Base-by-base conservation (phyloP, 2,113 vertebrate genomes). In the Toxostoma redivivum region DNA sequence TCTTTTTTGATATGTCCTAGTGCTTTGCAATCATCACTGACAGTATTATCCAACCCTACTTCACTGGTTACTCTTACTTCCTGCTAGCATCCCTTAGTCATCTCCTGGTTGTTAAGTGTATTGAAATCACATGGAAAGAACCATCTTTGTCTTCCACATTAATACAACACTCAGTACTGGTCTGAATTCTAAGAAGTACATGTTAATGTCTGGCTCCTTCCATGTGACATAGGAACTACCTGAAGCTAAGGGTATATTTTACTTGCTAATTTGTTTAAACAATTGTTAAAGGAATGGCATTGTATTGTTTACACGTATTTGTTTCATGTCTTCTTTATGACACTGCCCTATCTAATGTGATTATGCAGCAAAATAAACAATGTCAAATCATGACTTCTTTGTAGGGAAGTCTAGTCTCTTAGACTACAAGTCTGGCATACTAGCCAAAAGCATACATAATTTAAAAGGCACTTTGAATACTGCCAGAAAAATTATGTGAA, bases 391-490 rank as follows among this genome's bases (percentile, higher is more conserved):
- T 76, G 16, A 65, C 61, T 91, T 88, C 73, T 94, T 76, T 85
- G 60, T 58, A 78, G 67, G 35, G 38, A 66, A 91, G 80, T 81
- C 73, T 95, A 79, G 62, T 90, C 90, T 85, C 80, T 82, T 69
- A 92, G 78, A 85, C 83, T 91, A 35, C 51, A 82, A 91, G 84
- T 94, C 86, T 95, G 77, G 70, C 27, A 6, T 90, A 57, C 51
- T 71, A 94, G 87, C 94, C 91, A 91, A 91, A 95, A 86, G 65
- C 70, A 87, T 95, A 31, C 81, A 91, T 96, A 94, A 97, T 96
- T 95, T 93, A 95, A 91, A 92, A 94, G 80, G 60, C 53, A 61
- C 58, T 91, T 85, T 61, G 87, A 90, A 85, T 85, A 53, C 65
- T 82, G 65, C 70, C 74, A 95, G 70, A 96, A 88, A 91, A 82